Conservation (phyloP, 1,140 invertebrate genomes). For the Brachionus calyciflorus region DNA sequence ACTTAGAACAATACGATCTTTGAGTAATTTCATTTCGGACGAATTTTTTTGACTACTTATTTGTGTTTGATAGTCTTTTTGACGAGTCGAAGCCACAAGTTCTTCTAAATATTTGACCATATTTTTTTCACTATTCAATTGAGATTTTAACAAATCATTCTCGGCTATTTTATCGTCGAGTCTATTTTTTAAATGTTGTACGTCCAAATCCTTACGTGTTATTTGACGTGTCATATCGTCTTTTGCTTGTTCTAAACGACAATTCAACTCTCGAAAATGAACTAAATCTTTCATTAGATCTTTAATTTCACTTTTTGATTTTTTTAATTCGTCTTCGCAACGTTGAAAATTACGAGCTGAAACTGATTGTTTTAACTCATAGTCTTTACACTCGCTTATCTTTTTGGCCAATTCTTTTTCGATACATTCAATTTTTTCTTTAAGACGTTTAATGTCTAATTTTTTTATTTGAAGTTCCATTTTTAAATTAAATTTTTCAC, state of each 20-base stretch:
- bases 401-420: constrained; percentile 58
- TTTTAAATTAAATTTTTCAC: constrained; percentile 56
- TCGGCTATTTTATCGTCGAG: constrained; percentile 57
- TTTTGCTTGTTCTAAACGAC: constrained; percentile 57
- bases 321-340: constrained; percentile 55
- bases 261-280: constrained; percentile 56
- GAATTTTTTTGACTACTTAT: constrained; percentile 55
- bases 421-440: constrained; percentile 56
- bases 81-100: constrained; percentile 55
- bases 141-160: constrained; percentile 52
- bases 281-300: constrained; percentile 55
- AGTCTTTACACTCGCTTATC: constrained; percentile 54
- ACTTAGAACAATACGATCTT: constrained; percentile 57
- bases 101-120: constrained; percentile 56
- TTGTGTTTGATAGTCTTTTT: constrained; percentile 59
- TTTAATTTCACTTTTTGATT: constrained; percentile 54
- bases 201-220: constrained; percentile 53
- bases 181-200: constrained; percentile 55
- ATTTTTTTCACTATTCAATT: constrained; percentile 53
- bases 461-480: constrained; percentile 58
- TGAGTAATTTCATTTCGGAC: constrained; percentile 59
- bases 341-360: constrained; percentile 54
- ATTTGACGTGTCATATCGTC: constrained; percentile 57
- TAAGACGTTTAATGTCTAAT: constrained; percentile 53
- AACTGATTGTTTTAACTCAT: constrained; percentile 57